A percentile compares a stretch with the other conserved stretches of the same genome.
Evolutionary conservation across 2,797 vertebrate genomes (phyloP).

Genomic region (Spheniscus humboldti): DNA sequence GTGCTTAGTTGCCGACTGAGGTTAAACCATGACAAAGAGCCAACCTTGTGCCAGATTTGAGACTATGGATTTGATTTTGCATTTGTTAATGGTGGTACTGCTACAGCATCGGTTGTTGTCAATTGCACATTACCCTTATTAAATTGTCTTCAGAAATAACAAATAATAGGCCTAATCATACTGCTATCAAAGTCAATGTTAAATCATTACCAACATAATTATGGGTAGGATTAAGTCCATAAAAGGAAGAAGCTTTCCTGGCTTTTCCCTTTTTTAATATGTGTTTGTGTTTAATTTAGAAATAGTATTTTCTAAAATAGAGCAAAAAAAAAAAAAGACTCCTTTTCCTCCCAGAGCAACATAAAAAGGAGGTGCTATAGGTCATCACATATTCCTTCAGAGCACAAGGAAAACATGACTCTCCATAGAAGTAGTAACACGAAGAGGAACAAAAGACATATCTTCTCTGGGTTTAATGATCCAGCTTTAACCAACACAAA

Average conservation of each 20-base stretch:
- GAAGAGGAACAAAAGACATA: background rate
- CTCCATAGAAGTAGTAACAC: background rate
- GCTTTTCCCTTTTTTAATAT: background rate
- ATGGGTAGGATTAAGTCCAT: background rate
- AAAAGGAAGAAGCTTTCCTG: background rate
- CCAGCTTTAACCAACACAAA: background rate
- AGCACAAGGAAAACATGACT: background rate
- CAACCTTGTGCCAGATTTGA: background rate
- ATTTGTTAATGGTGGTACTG: background rate
- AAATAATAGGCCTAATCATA: background rate
- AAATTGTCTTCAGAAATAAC: background rate
- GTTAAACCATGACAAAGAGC: background rate
- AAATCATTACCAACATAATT: background rate
- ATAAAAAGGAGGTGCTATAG: background rate
- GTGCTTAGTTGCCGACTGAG: too few species aligned
- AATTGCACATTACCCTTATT: background rate
- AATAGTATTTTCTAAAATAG: background rate
- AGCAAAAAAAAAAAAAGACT: background rate
- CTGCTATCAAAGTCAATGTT: background rate
- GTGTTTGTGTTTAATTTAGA: background rate
- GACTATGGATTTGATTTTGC: background rate
- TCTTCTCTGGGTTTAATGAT: background rate
- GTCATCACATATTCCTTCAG: background rate
- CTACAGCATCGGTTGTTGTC: background rate
- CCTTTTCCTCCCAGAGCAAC: background rate